Evolutionary conservation across 1,140 invertebrate species (phyloP).

Genomic region (Ctenoplectra terminalis): DNA sequence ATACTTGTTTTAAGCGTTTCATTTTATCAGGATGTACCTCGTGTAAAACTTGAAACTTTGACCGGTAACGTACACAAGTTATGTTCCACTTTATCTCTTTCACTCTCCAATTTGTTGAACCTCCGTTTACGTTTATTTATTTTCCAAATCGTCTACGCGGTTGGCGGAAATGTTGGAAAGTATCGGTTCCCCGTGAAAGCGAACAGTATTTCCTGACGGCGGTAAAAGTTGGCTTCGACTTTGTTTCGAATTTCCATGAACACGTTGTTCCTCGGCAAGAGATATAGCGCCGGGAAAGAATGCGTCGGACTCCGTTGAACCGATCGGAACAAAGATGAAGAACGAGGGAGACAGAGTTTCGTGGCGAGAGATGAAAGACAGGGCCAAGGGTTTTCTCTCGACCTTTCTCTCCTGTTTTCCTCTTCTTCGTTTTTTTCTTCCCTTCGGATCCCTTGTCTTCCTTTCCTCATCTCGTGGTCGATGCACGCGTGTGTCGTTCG

Average conservation of each 20-base stretch:
- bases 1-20: no score
- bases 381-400: slow-evolving; percentile 40
- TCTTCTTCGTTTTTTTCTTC: slow-evolving; percentile 16
- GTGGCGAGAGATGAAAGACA: slow-evolving; percentile 27
- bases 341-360: background rate
- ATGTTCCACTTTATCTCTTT: background rate
- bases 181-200: background rate
- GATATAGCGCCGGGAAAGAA: slow-evolving; percentile 20
- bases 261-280: background rate
- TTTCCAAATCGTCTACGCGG: background rate
- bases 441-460: slow-evolving; percentile 8
- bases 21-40: no score
- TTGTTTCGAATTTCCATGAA: slow-evolving; percentile 31
- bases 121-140: background rate
- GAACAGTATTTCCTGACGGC: background rate
- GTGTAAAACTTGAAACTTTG: no score
- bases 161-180: background rate
- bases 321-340: slow-evolving; percentile 27
- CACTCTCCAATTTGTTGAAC: background rate
- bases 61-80: no score
- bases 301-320: background rate
- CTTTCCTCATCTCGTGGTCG: slow-evolving; percentile 18
- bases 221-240: background rate
- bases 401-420: background rate
- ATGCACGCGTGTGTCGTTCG: slow-evolving; percentile 53